Evolutionary conservation across 2,888 invertebrate species (phyloP).

Genomic region (Xestia rhomboidea): DNA sequence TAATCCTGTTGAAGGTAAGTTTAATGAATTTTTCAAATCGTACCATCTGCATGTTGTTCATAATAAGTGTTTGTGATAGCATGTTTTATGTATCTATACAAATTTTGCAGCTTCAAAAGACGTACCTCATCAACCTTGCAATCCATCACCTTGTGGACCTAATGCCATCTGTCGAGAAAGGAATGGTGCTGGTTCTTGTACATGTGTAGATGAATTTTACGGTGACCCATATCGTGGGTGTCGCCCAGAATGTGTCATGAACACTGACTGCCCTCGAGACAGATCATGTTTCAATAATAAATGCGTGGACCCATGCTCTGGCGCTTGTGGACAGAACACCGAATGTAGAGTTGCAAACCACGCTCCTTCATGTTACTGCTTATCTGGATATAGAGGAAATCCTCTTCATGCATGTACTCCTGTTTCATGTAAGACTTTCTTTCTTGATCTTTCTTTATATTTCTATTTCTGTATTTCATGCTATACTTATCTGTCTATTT

Average conservation of each 20-base stretch:
- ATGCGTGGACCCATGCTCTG: slow-evolving; percentile 94
- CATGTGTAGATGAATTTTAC: slow-evolving; percentile 93
- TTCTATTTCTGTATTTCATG: slow-evolving; percentile 68
- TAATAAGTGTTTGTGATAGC: slow-evolving; percentile 68
- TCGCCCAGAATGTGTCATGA: slow-evolving; percentile 95
- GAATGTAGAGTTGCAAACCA: slow-evolving; percentile 94
- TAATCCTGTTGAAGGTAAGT: slow-evolving; percentile 91
- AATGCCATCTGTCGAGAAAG: slow-evolving; percentile 94
- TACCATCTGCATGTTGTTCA: slow-evolving; percentile 66
- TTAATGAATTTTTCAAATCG: slow-evolving; percentile 36
- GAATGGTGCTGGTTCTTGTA: slow-evolving; percentile 94
- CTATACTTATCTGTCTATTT: slow-evolving; percentile 73
- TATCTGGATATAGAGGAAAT: slow-evolving; percentile 93
- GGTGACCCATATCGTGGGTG: slow-evolving; percentile 95
- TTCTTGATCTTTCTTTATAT: slow-evolving; percentile 80
- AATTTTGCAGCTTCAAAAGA: slow-evolving; percentile 90
- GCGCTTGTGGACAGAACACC: slow-evolving; percentile 94
- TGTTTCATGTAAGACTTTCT: slow-evolving; percentile 91
- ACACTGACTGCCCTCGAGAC: slow-evolving; percentile 93
- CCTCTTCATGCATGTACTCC: slow-evolving; percentile 92
- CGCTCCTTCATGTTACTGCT: slow-evolving; percentile 94
- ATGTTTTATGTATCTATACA: slow-evolving; percentile 67
- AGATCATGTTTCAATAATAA: slow-evolving; percentile 94
- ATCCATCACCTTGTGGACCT: slow-evolving; percentile 94
- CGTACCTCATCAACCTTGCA: slow-evolving; percentile 93